A percentile compares a stretch with the other conserved stretches of the same genome.
Conservation (phyloP, 2,888 invertebrate genomes). For the Heliothis peltigera region DNA sequence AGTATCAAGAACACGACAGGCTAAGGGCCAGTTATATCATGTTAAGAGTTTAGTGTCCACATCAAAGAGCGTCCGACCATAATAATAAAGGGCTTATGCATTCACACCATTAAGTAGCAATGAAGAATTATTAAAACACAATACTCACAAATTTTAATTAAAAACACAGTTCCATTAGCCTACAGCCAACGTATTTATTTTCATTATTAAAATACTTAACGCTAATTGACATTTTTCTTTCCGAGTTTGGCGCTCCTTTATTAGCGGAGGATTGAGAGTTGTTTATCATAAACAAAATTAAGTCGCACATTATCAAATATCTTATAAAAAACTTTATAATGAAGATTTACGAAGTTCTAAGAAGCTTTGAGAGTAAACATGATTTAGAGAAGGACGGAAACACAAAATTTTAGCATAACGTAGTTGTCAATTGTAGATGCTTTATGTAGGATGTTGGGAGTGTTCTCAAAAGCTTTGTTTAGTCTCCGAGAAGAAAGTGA, state of each 20-base stretch:
- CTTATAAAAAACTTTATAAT: constrained; percentile 17
- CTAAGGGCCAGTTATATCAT: not conserved
- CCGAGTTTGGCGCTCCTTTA: constrained; percentile 54
- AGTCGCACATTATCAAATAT: constrained; percentile 23
- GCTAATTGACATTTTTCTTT: constrained; percentile 65
- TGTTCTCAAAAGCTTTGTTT: constrained; percentile 49
- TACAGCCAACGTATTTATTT: constrained; percentile 52
- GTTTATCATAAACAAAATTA: constrained; percentile 46
- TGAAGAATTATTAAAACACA: constrained; percentile 62
- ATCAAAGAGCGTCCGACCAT: constrained; percentile 9
- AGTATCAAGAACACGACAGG: not conserved
- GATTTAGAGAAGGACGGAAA: constrained; percentile 15
- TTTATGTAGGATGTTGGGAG: constrained; percentile 43
- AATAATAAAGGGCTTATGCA: constrained; percentile 52
- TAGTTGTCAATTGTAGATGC: constrained; percentile 35
- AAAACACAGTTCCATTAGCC: constrained; percentile 58
- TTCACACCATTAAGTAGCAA: constrained; percentile 55
- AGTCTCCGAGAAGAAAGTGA: constrained; percentile 74
- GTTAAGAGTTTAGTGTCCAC: not conserved
- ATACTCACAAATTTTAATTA: constrained; percentile 75
- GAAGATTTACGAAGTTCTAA: constrained; percentile 21
- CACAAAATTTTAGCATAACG: constrained; percentile 20
- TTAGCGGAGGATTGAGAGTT: constrained; percentile 35
- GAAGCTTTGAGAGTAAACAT: constrained; percentile 7
- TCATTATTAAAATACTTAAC: constrained; percentile 67